Evolutionary conservation across 2,113 vertebrate genomes (phyloP).

Genomic region (Eulemur macaco): DNA sequence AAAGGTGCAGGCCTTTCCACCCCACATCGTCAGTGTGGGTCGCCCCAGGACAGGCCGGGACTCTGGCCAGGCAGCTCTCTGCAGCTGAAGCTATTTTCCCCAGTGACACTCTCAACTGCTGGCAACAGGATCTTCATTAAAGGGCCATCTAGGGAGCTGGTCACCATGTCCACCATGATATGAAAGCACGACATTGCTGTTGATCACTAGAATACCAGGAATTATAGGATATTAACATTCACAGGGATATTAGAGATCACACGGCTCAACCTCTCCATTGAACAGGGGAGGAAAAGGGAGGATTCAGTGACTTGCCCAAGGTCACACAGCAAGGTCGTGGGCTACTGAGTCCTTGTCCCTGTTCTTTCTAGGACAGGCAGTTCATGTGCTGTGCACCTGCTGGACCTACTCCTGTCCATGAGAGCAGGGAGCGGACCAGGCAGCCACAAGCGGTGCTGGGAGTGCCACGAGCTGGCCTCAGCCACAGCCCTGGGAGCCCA

Average conservation of each 20-base stretch:
- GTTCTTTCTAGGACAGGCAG: not conserved
- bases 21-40: too few relatives aligned
- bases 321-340: not conserved
- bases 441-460: not conserved
- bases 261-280: not conserved
- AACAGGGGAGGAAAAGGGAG: not conserved
- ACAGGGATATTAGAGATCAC: not conserved
- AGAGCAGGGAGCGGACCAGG: not conserved
- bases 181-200: not conserved
- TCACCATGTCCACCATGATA: rapidly evolving
- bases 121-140: not conserved
- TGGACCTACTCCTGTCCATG: not conserved
- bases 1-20: not conserved
- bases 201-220: not conserved
- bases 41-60: not conserved
- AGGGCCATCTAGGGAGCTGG: not conserved
- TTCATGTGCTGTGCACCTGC: not conserved
- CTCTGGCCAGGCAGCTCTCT: not conserved
- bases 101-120: not conserved
- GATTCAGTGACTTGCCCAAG: not conserved
- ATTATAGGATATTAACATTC: not conserved
- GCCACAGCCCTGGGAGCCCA: not conserved
- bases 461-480: not conserved
- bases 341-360: not conserved
- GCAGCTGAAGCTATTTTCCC: not conserved